These are phyloP conservation scores for Platorchestia sp. DNA, from an alignment of 1,140 invertebrate genomes.

Conservation along the genomic window DNA sequence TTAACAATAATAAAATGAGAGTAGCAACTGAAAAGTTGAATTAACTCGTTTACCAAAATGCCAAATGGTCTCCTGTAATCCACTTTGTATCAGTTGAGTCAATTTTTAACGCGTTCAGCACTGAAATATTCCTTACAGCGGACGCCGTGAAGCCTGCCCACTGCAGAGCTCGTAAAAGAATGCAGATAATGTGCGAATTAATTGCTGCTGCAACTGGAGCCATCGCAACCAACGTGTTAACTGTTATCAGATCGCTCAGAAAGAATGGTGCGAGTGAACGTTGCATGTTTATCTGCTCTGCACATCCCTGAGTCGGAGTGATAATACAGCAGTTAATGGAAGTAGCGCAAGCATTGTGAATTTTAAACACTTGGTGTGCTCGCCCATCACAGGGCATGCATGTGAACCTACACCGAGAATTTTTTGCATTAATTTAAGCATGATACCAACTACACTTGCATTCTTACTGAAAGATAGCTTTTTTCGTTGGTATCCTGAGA, in stretches of 20 bases:
- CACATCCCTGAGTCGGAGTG: not conserved
- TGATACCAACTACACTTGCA: not conserved
- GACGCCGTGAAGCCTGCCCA: not conserved
- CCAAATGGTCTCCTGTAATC: no score
- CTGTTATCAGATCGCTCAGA: not conserved
- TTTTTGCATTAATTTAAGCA: not conserved
- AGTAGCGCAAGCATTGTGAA: not conserved
- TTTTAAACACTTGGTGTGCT: not conserved
- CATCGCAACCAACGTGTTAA: not conserved
- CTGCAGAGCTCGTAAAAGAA: not conserved
- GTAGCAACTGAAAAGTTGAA: no score
- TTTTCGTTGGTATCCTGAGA: not conserved
- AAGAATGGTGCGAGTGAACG: not conserved
- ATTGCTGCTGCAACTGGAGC: not conserved
- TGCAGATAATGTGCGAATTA: not conserved
- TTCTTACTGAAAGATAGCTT: not conserved
- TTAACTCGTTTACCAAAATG: no score
- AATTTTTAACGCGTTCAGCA: no score
- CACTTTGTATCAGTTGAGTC: no score
- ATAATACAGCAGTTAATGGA: not conserved
- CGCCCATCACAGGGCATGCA: not conserved
- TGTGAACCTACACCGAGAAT: not conserved
- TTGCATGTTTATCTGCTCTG: not conserved
- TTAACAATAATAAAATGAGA: no score
- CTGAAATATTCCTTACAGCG: not conserved